Evolutionary conservation across 2,113 vertebrate genomes (phyloP), one percentile per base, ranked within the genome.

Genomic region (Atractosteus spatula): DNA sequence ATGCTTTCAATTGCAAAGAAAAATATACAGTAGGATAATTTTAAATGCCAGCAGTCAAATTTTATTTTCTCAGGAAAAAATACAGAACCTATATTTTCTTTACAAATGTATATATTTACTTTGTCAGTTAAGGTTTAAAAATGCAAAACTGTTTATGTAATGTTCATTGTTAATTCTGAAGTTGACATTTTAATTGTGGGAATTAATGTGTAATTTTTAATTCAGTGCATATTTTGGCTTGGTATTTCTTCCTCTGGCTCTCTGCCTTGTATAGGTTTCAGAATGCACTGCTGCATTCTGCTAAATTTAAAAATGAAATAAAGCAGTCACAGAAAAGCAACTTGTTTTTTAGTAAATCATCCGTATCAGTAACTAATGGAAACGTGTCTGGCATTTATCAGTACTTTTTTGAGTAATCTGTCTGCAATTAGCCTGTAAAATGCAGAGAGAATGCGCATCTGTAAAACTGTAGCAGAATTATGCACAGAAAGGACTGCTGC

Each of bases 61-160:
- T 44, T 85, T 86, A 85, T 44, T 71, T 86, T 84, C 85, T 87
- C 86, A 89, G 85, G 86, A 84, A 79, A 29, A 41, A 41, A 68
- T 54, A 51, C 8, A 47, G n/a, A 47, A 59, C 12, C 74, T 74
- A 74, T 74, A 42, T 76, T 81, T 71, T 44, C 63, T n/a, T 44
- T 42, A 2, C 64, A 11, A 65, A n/a, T 74, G 62, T 73, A 42
- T 12, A 59, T 43, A 6, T 41, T 51, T 47, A 55, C 12, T 42
- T 14, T 70, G 68, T 16, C 44, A 11, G 45, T 14, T 7, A 54
- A 64, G 44, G 16, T 43, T 13, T 42, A 7, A 12, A n/a, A 12
- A n/a, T 55, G 10, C n/a, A 2, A 55, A 56, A 55, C 16, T 43
- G 4, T 8, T 61, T 41, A 8, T 56, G n/a, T 69, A 7, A 41